phyloP scores from a whole-genome alignment of 2,888 invertebrate species.

The Ferdinandea cuprea region DNA sequence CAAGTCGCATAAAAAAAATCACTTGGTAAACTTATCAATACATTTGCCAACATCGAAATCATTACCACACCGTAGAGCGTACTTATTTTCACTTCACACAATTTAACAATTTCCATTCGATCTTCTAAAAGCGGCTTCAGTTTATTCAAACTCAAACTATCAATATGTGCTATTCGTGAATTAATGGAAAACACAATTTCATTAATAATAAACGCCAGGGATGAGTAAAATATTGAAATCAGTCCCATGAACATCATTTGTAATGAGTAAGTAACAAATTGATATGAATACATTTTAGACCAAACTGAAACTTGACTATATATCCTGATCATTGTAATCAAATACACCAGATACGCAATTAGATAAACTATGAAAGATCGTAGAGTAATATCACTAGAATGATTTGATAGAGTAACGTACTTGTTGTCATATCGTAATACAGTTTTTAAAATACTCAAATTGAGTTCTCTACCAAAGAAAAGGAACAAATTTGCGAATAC shows the following conservation, averaged over 20 bases:
- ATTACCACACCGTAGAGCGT: slow-evolving; percentile 75
- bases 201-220: background rate
- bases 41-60: slow-evolving; percentile 72
- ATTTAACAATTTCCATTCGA: slow-evolving; percentile 8
- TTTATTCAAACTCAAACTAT: background rate
- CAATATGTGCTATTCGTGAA: background rate
- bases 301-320: background rate
- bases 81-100: slow-evolving; percentile 76
- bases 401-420: background rate
- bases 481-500: slow-evolving; percentile 4
- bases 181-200: slow-evolving; percentile 6
- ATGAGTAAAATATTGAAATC: slow-evolving; percentile 19
- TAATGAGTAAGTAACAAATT: background rate
- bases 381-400: background rate
- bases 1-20: slow-evolving; percentile 76
- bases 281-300: background rate
- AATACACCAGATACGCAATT: background rate
- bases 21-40: slow-evolving; percentile 74
- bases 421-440: slow-evolving; percentile 21
- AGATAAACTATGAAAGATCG: background rate
- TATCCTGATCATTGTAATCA: background rate
- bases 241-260: background rate
- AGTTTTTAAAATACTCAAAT: slow-evolving; percentile 2
- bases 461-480: background rate
- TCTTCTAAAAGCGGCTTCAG: slow-evolving; percentile 2